These are phyloP conservation scores for Sycophaga agraensis DNA, from an alignment of 1,140 invertebrate species.

Conservation along the genomic window DNA sequence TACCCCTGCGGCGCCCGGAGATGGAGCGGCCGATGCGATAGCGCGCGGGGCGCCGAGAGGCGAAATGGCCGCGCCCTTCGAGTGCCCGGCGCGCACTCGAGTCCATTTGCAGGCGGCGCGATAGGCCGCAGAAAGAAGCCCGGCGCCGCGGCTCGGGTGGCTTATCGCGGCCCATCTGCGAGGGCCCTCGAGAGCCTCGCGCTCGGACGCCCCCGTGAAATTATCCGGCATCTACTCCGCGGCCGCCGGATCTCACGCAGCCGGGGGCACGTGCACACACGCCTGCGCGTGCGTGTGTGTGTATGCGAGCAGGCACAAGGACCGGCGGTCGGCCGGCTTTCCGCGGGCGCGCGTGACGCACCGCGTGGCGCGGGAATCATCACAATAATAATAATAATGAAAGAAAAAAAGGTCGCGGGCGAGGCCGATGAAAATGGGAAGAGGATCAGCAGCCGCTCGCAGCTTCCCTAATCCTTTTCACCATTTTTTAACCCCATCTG, in stretches of 20 bases:
- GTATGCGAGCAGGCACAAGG: slow-evolving; percentile 37
- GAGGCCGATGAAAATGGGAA: slow-evolving; percentile 48
- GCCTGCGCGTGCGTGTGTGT: background rate
- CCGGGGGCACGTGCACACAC: too few relatives aligned
- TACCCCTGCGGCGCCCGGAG: background rate
- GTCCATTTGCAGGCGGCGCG: background rate
- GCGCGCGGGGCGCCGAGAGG: background rate
- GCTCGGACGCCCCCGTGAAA: slow-evolving; percentile 51
- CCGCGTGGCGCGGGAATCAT: too few relatives aligned
- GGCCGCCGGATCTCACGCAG: too few relatives aligned
- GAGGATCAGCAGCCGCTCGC: slow-evolving; percentile 51
- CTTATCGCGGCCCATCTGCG: slow-evolving; percentile 51
- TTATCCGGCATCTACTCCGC: too few relatives aligned
- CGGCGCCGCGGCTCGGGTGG: slow-evolving; percentile 54
- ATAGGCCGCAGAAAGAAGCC: slow-evolving; percentile 35
- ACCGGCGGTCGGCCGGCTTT: slow-evolving; percentile 52
- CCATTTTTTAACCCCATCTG: slow-evolving; percentile 59
- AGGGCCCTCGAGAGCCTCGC: slow-evolving; percentile 6
- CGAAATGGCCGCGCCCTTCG: background rate
- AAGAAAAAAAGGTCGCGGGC: too few relatives aligned
- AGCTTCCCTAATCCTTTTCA: slow-evolving; percentile 59
- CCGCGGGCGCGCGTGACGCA: slow-evolving; percentile 22
- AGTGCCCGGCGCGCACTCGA: slow-evolving; percentile 8
- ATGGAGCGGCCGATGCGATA: background rate
- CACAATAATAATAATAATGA: too few relatives aligned